These are phyloP conservation scores for Chaetogeoica ovagalla DNA, from an alignment of 2,888 invertebrate species.

Conservation along the genomic window DNA sequence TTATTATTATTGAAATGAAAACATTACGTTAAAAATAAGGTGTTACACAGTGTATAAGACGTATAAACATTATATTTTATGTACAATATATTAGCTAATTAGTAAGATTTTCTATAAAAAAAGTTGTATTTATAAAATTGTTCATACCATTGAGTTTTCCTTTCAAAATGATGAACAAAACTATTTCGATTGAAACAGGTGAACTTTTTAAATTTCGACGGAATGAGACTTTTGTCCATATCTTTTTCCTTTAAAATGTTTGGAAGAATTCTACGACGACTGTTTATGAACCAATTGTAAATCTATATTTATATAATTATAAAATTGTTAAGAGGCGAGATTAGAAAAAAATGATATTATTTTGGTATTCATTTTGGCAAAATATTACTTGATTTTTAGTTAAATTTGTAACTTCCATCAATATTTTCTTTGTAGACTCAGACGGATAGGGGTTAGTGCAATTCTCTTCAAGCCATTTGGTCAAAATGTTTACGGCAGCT, in stretches of 20 bases:
- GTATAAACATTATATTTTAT: neutral
- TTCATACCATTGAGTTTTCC: slow-evolving; percentile 25
- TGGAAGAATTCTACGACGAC: slow-evolving; percentile 48
- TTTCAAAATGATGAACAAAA: slow-evolving; percentile 37
- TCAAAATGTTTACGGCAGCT: slow-evolving; percentile 45
- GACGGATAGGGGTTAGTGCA: slow-evolving; percentile 45
- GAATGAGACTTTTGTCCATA: slow-evolving; percentile 33
- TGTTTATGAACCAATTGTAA: slow-evolving; percentile 51
- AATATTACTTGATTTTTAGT: slow-evolving; percentile 51
- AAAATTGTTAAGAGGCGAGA: neutral
- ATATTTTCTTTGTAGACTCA: slow-evolving; percentile 39
- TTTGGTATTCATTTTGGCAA: neutral
- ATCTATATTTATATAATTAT: slow-evolving; percentile 19
- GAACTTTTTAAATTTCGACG: slow-evolving; percentile 43
- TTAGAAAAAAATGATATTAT: neutral
- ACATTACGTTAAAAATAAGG: neutral
- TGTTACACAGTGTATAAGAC: neutral
- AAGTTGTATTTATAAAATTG: neutral
- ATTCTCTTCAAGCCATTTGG: slow-evolving; percentile 41
- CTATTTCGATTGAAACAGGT: slow-evolving; percentile 41
- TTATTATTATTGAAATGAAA: no score
- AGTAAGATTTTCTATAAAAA: neutral
- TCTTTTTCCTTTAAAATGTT: slow-evolving; percentile 46
- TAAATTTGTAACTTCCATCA: slow-evolving; percentile 45
- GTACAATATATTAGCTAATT: neutral